phyloP scores from a whole-genome alignment of 2,113 vertebrate species.

The Noctilio leporinus region DNA sequence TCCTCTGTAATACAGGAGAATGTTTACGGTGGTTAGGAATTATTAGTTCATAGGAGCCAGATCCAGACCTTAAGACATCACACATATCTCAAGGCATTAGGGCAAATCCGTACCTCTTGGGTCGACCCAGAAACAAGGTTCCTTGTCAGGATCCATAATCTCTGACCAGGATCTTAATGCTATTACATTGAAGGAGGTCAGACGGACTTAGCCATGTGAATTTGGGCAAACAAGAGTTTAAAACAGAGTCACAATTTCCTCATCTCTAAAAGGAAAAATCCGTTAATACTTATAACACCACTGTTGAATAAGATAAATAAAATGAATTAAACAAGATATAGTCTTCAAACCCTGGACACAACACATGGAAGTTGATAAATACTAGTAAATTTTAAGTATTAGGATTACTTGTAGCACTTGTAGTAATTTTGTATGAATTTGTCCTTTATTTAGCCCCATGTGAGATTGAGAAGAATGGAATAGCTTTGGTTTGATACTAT shows the following conservation, averaged over 20 bases:
- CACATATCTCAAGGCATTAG: neutral
- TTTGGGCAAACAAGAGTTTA: neutral
- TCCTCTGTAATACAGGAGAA: conserved; percentile 75
- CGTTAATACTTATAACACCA: neutral
- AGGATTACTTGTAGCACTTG: neutral
- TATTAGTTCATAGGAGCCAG: neutral
- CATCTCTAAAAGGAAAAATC: neutral
- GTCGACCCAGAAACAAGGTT: neutral
- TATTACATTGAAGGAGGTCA: neutral
- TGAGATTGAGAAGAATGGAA: neutral
- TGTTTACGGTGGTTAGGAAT: neutral
- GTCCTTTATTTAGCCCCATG: neutral
- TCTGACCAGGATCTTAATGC: neutral
- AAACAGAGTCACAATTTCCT: neutral
- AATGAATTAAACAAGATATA: neutral
- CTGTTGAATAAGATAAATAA: neutral
- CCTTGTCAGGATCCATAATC: neutral
- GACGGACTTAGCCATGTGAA: neutral
- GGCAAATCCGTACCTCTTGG: neutral
- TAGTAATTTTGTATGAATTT: neutral
- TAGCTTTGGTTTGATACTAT: neutral
- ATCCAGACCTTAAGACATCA: neutral
- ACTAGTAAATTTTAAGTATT: neutral
- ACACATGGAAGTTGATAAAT: neutral
- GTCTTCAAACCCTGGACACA: neutral